Base-by-base conservation (phyloP, 2,113 vertebrate species). In the Leptocoma aspasia region DNA sequence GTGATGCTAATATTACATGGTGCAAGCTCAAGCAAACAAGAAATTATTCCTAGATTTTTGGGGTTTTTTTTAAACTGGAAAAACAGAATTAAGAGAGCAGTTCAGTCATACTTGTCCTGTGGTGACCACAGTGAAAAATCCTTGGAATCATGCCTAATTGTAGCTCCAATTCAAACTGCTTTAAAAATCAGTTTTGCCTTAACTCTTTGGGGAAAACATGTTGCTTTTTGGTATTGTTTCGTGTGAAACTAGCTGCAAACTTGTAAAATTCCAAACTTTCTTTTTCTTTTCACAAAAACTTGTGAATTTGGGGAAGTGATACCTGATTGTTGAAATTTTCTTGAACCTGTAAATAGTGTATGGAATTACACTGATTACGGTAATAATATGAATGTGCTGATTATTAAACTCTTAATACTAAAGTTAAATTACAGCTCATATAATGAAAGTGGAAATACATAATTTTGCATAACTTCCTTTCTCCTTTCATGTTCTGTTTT, bases 281-380 rank as follows among this genome's bases (percentile, higher is more conserved):
- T 70, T 14, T 42, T 5, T 3, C n/a, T n/a, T n/a, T n/a, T n/a
- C 37, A 20, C 0, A 0, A 52, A 53, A 91, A 11, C 18, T 54
- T n/a, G 3, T 61, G 17, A 24, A 42, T 70, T 79, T 5, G 0
- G 8, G 5, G 30, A 52, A 37, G 16, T 5, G 1, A 8, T 52
- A 78, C 22, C 28, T n/a, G 45, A 44, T 45, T 17, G 22, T 21
- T 86, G 23, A 79, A 11, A 22, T 64, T 68, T 91, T 10, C 20
- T 49, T 49, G 37, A 52, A 39, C 17, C 6, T 79, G 19, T 75
- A 82, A 79, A 45, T 57, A 37, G 3, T 47, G 4, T 73, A 19
- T 42, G 4, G 1, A 64, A 31, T 49, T 31, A 27, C 31, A 35
- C 14, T 39, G 33, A 42, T 61, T 73, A 57, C 4, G 3, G 8